Evolutionary conservation across 2,888 invertebrate species (phyloP), one percentile per base, ranked within the genome.

Genomic region (Cephus rjabovi): DNA sequence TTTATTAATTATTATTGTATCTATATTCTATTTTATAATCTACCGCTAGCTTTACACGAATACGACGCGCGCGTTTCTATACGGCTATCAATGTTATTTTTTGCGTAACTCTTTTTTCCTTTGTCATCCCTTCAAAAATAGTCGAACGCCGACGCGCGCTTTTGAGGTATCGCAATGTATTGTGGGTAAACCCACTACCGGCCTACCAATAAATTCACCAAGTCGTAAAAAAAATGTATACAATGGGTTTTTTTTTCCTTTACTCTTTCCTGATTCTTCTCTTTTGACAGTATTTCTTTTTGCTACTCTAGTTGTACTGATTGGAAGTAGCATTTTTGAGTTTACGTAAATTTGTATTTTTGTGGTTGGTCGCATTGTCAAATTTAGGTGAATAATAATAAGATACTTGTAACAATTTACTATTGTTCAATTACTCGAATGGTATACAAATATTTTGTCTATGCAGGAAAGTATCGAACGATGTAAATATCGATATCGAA

Each of bases 191-290:
- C 86, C 87, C 88, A 87, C 85, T 85, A 84, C 84, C 87, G 85
- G 87, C 86, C 88, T 86, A 88, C 86, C 87, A 90, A 89, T 85
- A 90, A 90, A 88, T 89, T 89, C 86, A 86, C 87, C 88, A 87
- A 90, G 86, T 89, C 89, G 88, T 89, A 87, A 88, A 89, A 78
- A 34, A 71, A 34, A 31, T 15, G 31, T 71, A 71, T 71, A 12
- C 71, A 71, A 9, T 56, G 56, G 56, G 23, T 23, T 56, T 30
- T 70, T 9, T 15, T 15, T 69, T 30, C 68, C 33, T 75, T 34
- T 4, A 33, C 34, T 34, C 35, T 35, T 74, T 34, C 74, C 23
- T n/a, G 9, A 11, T 75, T 68, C 23, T 69, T 56, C 23, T 33
- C 9, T 23, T 69, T 56, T 56, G 9, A 1, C 30, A 37, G 12